Percentiles rank a stretch among this genome's conserved stretches.
Evolutionary conservation across 1,140 invertebrate genomes (phyloP).

Genomic region (Halesus radiatus): DNA sequence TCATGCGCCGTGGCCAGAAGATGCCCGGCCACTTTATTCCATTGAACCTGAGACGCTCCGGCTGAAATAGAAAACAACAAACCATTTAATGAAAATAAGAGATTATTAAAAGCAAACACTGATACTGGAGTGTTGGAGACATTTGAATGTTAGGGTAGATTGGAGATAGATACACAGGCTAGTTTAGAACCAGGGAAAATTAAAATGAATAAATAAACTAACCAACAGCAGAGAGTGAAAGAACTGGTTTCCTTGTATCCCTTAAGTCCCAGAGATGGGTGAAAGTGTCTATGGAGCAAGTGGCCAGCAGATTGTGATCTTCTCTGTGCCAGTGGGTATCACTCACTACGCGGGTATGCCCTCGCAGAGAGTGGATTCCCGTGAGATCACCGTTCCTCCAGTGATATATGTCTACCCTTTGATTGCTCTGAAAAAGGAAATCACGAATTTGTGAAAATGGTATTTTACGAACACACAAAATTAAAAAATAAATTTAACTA

Average conservation of each 20-base stretch:
- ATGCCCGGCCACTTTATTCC: slow-evolving; percentile 88
- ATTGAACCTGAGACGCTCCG: slow-evolving; percentile 93
- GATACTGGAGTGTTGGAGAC: too few relatives aligned
- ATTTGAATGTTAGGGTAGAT: too few relatives aligned
- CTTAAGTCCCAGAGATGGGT: slow-evolving; percentile 94
- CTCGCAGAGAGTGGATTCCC: slow-evolving; percentile 81
- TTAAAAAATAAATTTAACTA: too few relatives aligned
- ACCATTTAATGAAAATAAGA: too few relatives aligned
- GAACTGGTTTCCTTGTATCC: slow-evolving; percentile 84
- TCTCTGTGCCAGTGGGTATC: slow-evolving; percentile 94
- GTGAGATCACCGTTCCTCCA: slow-evolving; percentile 79
- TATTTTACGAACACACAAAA: too few relatives aligned
- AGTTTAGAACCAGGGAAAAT: too few relatives aligned
- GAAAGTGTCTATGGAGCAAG: slow-evolving; percentile 94
- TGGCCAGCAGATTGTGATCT: slow-evolving; percentile 90
- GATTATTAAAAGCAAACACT: too few relatives aligned
- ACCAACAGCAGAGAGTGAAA: slow-evolving; percentile 86
- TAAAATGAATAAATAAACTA: slow-evolving; percentile 50
- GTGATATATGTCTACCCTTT: slow-evolving; percentile 85
- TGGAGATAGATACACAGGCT: too few relatives aligned
- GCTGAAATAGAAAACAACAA: slow-evolving; percentile 69
- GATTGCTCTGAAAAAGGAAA: slow-evolving; percentile 77
- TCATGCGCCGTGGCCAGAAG: slow-evolving; percentile 94
- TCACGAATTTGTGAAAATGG: too few relatives aligned
- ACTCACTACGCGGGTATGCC: slow-evolving; percentile 90